These are phyloP conservation scores for Edolisoma coerulescens DNA, from an alignment of 2,113 vertebrate genomes.

Conservation along the genomic window DNA sequence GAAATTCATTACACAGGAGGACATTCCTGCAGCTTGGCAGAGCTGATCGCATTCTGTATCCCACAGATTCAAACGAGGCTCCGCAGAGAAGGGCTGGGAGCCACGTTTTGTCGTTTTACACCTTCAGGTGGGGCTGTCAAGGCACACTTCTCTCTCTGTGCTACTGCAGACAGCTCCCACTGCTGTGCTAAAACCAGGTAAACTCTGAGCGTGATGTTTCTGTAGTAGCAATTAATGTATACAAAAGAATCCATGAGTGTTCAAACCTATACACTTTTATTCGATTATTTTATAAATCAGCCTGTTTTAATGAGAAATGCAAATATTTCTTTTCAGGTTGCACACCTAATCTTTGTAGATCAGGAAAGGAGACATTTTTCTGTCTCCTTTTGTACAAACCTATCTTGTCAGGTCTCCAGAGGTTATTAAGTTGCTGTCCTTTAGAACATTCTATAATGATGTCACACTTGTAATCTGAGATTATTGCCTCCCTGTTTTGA, in stretches of 20 bases:
- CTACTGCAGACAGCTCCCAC: not conserved
- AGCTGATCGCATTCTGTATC: fast-evolving
- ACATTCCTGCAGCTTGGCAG: too few species aligned
- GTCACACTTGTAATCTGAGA: not conserved
- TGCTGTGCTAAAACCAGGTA: not conserved
- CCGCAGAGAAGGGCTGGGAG: not conserved
- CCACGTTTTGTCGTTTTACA: not conserved
- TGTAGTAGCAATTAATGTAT: not conserved
- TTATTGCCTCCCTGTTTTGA: not conserved
- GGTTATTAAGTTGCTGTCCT: not conserved
- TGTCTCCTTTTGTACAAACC: not conserved
- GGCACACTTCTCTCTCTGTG: fast-evolving
- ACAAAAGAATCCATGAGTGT: not conserved
- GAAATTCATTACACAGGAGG: fast-evolving
- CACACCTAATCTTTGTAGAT: not conserved
- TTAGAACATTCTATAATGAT: not conserved
- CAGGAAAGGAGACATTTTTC: not conserved
- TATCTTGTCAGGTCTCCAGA: not conserved
- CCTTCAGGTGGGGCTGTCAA: not conserved
- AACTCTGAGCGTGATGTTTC: not conserved
- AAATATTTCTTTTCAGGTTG: not conserved
- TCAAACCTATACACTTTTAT: not conserved
- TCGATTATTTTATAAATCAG: not conserved
- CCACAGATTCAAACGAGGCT: not conserved
- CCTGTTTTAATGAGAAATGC: not conserved